These are phyloP conservation scores for Ciconia boyciana DNA, from an alignment of 2,113 vertebrate genomes.

Conservation along the genomic window DNA sequence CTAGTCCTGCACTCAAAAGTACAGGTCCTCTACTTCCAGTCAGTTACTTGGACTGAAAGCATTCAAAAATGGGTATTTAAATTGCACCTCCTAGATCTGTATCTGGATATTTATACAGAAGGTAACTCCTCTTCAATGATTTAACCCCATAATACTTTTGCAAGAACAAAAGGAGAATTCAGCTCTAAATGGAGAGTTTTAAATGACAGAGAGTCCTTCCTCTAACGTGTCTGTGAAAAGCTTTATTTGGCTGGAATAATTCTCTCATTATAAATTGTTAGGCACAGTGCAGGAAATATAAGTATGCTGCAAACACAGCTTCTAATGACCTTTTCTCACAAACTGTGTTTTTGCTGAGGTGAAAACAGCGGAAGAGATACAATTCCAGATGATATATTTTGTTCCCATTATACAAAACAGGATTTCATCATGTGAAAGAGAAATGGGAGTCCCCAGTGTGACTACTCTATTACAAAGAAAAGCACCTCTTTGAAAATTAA, in stretches of 20 bases:
- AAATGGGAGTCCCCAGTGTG: conserved; percentile 13
- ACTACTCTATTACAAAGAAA: conserved; percentile 45
- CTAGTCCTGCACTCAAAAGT: neutral
- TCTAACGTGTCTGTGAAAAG: neutral
- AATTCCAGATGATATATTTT: neutral
- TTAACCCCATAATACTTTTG: neutral
- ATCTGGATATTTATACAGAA: neutral
- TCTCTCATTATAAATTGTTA: neutral
- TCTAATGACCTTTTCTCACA: conserved; percentile 27
- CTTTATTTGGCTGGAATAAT: conserved; percentile 20
- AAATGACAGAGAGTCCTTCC: neutral
- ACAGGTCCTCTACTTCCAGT: neutral
- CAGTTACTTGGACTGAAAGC: neutral
- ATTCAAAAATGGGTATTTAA: neutral
- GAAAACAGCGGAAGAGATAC: neutral
- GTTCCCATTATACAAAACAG: conserved; percentile 5
- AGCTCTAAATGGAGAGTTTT: neutral
- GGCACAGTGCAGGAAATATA: neutral
- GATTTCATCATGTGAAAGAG: conserved; percentile 27
- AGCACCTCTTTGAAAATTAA: conserved; percentile 59
- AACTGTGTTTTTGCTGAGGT: conserved; percentile 11
- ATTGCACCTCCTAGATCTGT: neutral
- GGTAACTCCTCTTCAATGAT: neutral
- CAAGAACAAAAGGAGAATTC: neutral
- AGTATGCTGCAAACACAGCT: neutral